Base-by-base conservation (phyloP, 1,140 invertebrate genomes). In the Plutomurus gul region DNA sequence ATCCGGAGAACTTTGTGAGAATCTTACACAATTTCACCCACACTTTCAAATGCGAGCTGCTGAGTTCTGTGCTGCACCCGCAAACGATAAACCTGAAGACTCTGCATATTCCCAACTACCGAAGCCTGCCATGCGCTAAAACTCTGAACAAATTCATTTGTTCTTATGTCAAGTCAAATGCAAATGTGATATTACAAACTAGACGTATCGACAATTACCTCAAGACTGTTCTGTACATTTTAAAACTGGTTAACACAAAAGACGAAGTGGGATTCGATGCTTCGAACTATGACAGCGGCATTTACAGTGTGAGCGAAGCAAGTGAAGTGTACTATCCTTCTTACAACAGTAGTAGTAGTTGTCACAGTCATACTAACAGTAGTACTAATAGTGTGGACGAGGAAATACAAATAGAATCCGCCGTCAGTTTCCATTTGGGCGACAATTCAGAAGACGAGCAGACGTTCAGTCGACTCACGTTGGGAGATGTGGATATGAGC, bases 381-480 rank as follows among this genome's bases (percentile, higher is more conserved):
- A 70, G 70, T 22, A 18, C 20, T 18, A 20, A 72, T 13, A 30
- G 43, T 13, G 60, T 22, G 22, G 36, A 47, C 51, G 25, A 51
- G 39, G 72, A 74, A 70, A 22, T 80, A 37, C 7, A 70, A 33
- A 18, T 22, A 27, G 40, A 49, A 47, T 71, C 46, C 36, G 10
- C 43, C 30, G 81, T 82, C 13, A 77, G 78, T 49, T 82, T 82
- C 51, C 81, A 80, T 43, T 46, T 82, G n/a, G 81, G 81, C 13
- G 81, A 82, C 56, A 46, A 77, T 13, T 60, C 40, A 1, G 81
- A 82, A 16, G 46, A 22, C 10, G 79, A 82, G n/a, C 81, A 80
- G 40, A 81, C 81, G 11, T 77, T 80, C 49, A 80, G 70, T 25
- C 78, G 56, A 4, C 65, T 82, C 7, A 51, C 47, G 5, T 33